Base-by-base conservation (phyloP, 2,113 vertebrate species). In the Limanda limanda region DNA sequence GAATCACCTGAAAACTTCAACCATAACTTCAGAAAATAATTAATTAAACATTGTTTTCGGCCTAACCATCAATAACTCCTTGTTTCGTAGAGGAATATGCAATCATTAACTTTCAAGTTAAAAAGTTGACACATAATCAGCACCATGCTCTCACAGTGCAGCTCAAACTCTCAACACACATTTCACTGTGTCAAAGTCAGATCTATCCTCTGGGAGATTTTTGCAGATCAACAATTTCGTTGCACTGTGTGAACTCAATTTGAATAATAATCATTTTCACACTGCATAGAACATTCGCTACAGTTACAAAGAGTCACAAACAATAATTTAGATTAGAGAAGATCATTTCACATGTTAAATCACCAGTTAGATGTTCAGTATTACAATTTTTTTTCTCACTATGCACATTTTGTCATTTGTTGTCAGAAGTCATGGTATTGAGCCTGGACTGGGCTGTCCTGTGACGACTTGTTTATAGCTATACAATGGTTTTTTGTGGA, bases 401-500 rank as follows among this genome's bases (percentile, higher is more conserved):
- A 52, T 52, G 7, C n/a, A 17, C n/a, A 31, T 40, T 68, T 9
- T 72, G 37, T 42, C 55, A 55, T 12, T 3, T 14, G 1, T 14
- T 10, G 21, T 68, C 24, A 40, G 25, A 21, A n/a, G 9, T 18
- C n/a, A 11, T 25, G 17, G 52, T 62, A 23, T 31, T 25, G 14
- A 67, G 27, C 27, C 62, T 51, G 58, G 63, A 56, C n/a, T 21
- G 55, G 47, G 37, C 57, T 57, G 66, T 15, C 57, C 60, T 60
- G 37, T 51, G 27, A 51, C 48, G 61, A 21, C 60, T 65, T 64
- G 23, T 57, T 48, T 67, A 56, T 48, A 18, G 45, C 21, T 55
- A 45, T 40, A 60, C 55, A 80, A 63, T 54, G 7, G 56, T 61
- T 69, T 42, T 76, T 60, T 87, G 76, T 80, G 69, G 69, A 68